phyloP scores from a whole-genome alignment of 2,888 invertebrate species.

The Rhorus exstirpatorius region DNA sequence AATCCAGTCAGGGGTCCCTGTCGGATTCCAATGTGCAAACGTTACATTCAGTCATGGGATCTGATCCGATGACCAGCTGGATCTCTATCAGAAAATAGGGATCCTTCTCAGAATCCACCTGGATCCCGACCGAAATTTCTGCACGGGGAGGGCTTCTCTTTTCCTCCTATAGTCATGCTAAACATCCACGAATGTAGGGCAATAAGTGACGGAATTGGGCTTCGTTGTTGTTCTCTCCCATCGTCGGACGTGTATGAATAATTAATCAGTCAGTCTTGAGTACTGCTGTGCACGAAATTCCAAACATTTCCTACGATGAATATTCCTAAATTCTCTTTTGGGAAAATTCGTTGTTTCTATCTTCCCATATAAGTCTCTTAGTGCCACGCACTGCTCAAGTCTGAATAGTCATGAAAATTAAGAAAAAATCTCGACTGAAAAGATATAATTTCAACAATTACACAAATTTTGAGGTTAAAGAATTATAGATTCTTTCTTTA shows the following conservation, averaged over 20 bases:
- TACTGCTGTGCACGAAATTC: constrained; percentile 65
- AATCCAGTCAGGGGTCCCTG: no score
- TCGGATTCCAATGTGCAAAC: no score
- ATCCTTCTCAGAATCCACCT: no score
- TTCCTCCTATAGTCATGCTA: constrained; percentile 80
- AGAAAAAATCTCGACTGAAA: background rate
- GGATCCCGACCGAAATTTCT: no score
- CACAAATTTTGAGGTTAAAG: no score
- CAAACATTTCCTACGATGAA: constrained; percentile 52
- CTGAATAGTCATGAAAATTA: background rate
- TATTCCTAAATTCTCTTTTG: constrained; percentile 40
- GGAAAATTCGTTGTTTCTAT: background rate
- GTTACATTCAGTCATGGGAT: no score
- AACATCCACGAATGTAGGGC: constrained; percentile 76
- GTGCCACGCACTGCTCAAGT: background rate
- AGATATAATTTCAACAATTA: no score
- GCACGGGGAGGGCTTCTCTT: constrained; percentile 70
- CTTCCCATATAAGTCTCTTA: constrained; percentile 7
- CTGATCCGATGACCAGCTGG: no score
- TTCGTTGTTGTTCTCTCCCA: constrained; percentile 71
- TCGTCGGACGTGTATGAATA: constrained; percentile 83
- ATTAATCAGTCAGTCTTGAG: constrained; percentile 81
- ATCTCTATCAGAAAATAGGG: no score
- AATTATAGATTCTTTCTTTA: no score
- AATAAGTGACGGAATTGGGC: constrained; percentile 77